A percentile compares a stretch with the other conserved stretches of the same genome.
phyloP scores from a whole-genome alignment of 2,888 invertebrate genomes.

The Vandiemenella viatica region DNA sequence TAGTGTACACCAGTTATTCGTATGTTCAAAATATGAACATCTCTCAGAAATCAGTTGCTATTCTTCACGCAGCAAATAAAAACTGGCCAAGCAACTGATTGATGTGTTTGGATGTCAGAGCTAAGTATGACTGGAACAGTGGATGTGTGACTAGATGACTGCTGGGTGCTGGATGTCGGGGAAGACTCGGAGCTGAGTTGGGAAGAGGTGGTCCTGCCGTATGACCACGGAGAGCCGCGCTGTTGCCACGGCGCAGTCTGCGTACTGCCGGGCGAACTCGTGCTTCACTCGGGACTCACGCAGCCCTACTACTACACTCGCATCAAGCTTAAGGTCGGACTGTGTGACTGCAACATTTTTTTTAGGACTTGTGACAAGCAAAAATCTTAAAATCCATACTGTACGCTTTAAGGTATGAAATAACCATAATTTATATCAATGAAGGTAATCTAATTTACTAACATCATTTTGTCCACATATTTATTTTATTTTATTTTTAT shows the following conservation, averaged over 20 bases:
- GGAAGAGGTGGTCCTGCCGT: constrained; percentile 11
- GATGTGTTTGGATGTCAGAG: too few species aligned
- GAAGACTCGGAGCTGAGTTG: constrained; percentile 2
- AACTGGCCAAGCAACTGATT: too few species aligned
- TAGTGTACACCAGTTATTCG: too few species aligned
- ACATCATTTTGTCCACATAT: neutral
- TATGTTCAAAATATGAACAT: too few species aligned
- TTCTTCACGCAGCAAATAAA: too few species aligned
- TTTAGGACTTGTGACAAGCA: too few species aligned
- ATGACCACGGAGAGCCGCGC: constrained; percentile 17
- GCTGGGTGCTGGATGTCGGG: constrained; percentile 10
- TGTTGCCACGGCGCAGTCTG: constrained; percentile 12
- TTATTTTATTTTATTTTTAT: neutral
- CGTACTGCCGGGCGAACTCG: constrained; percentile 8
- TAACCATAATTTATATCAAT: too few species aligned
- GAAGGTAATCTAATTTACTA: neutral
- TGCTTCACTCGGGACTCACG: constrained; percentile 15
- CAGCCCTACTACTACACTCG: constrained; percentile 14
- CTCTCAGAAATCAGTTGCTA: too few species aligned
- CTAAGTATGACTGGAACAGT: too few species aligned
- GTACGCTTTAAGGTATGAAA: too few species aligned
- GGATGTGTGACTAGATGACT: constrained; percentile 11
- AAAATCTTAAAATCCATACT: too few species aligned
- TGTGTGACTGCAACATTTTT: too few species aligned
- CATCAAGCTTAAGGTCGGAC: constrained; percentile 10